Evolutionary conservation across 2,888 invertebrate genomes (phyloP), one percentile per base, ranked within the genome.

Genomic region (Lasioglossum villosulum): DNA sequence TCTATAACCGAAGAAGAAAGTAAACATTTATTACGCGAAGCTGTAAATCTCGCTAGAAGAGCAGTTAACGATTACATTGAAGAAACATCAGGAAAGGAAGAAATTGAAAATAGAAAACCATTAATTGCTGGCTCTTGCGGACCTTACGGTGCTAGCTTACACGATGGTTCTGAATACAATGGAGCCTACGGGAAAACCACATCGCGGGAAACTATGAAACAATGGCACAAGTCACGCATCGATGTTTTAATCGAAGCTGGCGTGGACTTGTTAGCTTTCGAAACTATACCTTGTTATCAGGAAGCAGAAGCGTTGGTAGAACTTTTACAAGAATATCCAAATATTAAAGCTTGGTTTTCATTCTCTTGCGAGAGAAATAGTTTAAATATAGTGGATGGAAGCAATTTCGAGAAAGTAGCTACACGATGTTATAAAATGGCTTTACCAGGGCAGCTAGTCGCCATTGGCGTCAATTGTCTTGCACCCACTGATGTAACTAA

Each of bases 81-180:
- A n/a, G 93, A 94, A 84, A 90, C 86, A 19, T 78, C 89, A 34
- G 79, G 80, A 5, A 80, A 89, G 2, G 75, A 85, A 1, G 79
- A 88, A 10, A 86, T 91, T 0, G 83, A 86, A 23, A 93, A 93
- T 88, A 86, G 88, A 37, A 94, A 94, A 88, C 97, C 98, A 19
- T 94, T 97, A 90, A 96, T 99, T 73, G 98, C 98, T 37, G 99
- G 98, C 0, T 98, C 99, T 0, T 97, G 99, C 85, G 99, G 99
- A 0, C 98, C 99, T 0, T 99, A 98, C 94, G 99, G 99, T 0
- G 99, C 99, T 0, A 97, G 97, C 92, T 96, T 98, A 59, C 97
- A 98, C 93, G 98, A 99, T 95, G 98, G 98, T 19, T 99, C 99
- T 0, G 99, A 99, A 94, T 99, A 99, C 94, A 97, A 97, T n/a